These are phyloP conservation scores for Laticauda colubrina DNA, from an alignment of 2,113 vertebrate genomes.

Conservation along the genomic window DNA sequence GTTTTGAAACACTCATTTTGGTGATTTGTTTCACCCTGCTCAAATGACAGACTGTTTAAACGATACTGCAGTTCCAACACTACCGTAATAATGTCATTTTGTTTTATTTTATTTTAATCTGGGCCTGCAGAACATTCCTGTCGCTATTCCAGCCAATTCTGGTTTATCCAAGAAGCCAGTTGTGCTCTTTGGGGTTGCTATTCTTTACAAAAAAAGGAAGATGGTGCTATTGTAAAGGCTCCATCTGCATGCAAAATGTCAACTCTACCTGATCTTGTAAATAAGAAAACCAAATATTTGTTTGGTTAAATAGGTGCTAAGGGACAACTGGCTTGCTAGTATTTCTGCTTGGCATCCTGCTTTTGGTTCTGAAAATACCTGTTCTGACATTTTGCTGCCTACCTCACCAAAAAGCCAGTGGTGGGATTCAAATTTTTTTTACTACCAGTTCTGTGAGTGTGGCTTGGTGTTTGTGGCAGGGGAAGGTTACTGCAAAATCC, in stretches of 20 bases:
- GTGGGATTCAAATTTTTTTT: too few species aligned
- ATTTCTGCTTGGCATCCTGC: neutral
- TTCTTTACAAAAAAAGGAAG: neutral
- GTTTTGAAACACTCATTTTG: neutral
- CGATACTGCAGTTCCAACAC: neutral
- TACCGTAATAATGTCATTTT: neutral
- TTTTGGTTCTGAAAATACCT: neutral
- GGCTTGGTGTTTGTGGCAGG: too few species aligned
- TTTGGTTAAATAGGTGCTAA: neutral
- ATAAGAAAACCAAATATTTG: slow-evolving; percentile 9
- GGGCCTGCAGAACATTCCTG: neutral
- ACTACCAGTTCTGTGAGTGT: too few species aligned
- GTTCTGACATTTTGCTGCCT: neutral
- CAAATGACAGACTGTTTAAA: neutral
- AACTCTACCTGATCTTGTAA: neutral
- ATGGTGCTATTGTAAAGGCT: neutral
- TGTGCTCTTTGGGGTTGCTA: neutral
- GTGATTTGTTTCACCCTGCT: neutral
- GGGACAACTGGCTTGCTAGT: neutral
- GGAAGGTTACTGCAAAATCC: too few species aligned
- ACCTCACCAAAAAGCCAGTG: neutral
- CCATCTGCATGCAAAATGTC: neutral
- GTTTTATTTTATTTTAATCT: neutral
- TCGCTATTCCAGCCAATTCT: neutral
- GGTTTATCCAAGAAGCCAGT: neutral